These are phyloP conservation scores for Picus viridis DNA, from an alignment of 2,797 vertebrate genomes.

Conservation along the genomic window DNA sequence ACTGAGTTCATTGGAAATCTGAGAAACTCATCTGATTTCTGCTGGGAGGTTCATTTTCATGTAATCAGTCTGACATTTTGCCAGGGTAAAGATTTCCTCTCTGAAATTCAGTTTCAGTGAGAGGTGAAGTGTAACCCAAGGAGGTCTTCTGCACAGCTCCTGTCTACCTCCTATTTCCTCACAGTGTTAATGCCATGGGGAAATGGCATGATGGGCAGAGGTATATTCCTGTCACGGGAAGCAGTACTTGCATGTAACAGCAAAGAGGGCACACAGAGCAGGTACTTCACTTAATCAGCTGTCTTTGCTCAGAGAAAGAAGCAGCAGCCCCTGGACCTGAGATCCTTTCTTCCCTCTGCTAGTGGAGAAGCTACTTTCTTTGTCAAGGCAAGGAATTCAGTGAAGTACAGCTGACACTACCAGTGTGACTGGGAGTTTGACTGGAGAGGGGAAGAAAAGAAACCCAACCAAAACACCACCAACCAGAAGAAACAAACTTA, in stretches of 20 bases:
- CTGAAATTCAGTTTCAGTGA: neutral
- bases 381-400: neutral
- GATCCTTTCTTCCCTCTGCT: neutral
- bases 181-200: accelerated
- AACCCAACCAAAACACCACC: neutral
- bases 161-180: neutral
- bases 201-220: neutral
- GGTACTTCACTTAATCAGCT: neutral
- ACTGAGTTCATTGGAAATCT: slow-evolving; percentile 47
- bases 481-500: neutral
- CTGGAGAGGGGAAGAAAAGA: neutral
- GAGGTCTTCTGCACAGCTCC: neutral
- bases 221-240: neutral
- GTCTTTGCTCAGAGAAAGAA: neutral
- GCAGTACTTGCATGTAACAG: neutral
- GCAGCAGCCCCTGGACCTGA: neutral
- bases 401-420: neutral
- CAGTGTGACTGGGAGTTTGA: neutral
- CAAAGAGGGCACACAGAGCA: neutral
- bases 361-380: neutral
- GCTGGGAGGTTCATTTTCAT: neutral
- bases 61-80: neutral
- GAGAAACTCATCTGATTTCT: neutral
- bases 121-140: neutral
- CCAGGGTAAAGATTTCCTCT: neutral